These are phyloP conservation scores for Pseudorectes ferrugineus DNA, from an alignment of 2,113 vertebrate genomes.

Conservation along the genomic window DNA sequence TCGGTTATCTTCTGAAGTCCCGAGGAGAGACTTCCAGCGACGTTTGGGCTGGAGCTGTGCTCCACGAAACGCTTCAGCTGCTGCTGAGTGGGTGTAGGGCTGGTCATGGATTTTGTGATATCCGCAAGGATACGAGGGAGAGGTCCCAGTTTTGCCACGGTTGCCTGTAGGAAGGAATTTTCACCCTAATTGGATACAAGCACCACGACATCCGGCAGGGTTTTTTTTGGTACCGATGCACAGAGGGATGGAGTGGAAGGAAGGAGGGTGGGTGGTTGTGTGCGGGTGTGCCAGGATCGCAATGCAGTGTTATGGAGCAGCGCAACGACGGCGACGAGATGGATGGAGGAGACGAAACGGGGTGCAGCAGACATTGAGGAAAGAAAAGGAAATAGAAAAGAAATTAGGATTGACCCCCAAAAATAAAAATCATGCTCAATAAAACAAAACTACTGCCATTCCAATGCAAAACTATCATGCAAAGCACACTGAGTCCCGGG, in stretches of 20 bases:
- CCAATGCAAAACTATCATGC: constrained; percentile 81
- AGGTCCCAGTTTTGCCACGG: constrained; percentile 92
- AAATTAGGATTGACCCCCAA: constrained; percentile 82
- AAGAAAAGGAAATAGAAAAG: constrained; percentile 86
- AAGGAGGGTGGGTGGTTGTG: constrained; percentile 74
- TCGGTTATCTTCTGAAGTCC: constrained; percentile 94
- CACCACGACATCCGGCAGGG: constrained; percentile 71
- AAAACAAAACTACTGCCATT: constrained; percentile 80
- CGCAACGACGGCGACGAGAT: constrained; percentile 81
- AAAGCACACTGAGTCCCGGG: constrained; percentile 71
- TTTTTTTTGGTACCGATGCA: constrained; percentile 63
- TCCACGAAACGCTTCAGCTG: constrained; percentile 83
- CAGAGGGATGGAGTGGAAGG: constrained; percentile 75
- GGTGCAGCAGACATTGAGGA: constrained; percentile 72
- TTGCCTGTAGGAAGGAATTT: constrained; percentile 99
- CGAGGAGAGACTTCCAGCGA: constrained; percentile 89
- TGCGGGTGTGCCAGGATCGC: constrained; percentile 78
- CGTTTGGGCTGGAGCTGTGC: constrained; percentile 85
- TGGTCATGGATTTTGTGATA: constrained; percentile 84
- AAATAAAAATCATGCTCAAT: constrained; percentile 85
- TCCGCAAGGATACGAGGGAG: constrained; percentile 93
- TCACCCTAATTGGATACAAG: constrained; percentile 91
- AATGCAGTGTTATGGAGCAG: constrained; percentile 87
- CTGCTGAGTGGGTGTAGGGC: constrained; percentile 85
- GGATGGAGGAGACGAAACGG: constrained; percentile 78